Conservation (phyloP, 2,113 vertebrate species). For the Puffinus mauretanicus region DNA sequence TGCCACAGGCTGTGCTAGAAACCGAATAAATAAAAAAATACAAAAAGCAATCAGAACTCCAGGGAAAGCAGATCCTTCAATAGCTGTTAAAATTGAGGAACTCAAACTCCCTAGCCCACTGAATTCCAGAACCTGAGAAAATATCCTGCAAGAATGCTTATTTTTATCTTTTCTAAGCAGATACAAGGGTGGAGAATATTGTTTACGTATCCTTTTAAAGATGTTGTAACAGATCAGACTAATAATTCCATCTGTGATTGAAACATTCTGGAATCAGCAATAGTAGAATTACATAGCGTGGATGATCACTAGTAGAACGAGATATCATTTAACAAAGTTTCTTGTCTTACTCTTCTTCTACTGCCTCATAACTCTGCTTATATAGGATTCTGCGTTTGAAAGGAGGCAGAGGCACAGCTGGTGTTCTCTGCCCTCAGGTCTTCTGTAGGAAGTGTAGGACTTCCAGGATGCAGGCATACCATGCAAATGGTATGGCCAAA, state of each 20-base stretch:
- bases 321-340: background rate
- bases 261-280: background rate
- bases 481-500: background rate
- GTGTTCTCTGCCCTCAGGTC: background rate
- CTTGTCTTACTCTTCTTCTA: background rate
- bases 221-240: background rate
- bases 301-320: background rate
- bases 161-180: background rate
- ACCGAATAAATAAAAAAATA: background rate
- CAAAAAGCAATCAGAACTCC: background rate
- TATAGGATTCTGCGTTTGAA: background rate
- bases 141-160: background rate
- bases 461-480: background rate
- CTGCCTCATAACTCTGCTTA: background rate
- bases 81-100: background rate
- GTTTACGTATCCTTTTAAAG: rapidly evolving
- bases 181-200: background rate
- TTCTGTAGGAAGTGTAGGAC: background rate
- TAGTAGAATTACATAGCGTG: background rate
- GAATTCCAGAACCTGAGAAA: background rate
- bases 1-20: background rate
- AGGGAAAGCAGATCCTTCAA: background rate
- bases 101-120: background rate
- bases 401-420: background rate
- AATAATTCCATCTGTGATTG: background rate